Evolutionary conservation across 2,797 vertebrate species (phyloP).

Genomic region (Aldrovandia affinis): DNA sequence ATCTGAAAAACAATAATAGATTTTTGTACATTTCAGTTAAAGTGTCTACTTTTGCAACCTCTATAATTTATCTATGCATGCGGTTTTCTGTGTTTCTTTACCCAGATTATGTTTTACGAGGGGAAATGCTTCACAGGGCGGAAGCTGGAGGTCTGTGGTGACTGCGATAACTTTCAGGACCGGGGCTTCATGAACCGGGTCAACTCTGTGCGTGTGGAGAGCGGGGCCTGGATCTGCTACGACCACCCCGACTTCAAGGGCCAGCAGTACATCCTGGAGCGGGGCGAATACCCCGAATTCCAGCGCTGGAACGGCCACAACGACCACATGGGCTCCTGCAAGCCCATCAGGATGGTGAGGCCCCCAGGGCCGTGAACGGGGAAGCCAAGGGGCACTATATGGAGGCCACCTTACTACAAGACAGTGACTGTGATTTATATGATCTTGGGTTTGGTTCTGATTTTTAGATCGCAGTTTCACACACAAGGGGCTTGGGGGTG

Average conservation of each 20-base stretch:
- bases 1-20: neutral
- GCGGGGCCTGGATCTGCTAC: conserved; percentile 73
- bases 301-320: conserved; percentile 69
- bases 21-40: neutral
- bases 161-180: conserved; percentile 76
- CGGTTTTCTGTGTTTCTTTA: conserved; percentile 31
- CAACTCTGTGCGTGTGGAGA: conserved; percentile 71
- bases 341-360: conserved; percentile 84
- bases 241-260: conserved; percentile 69
- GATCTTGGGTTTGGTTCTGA: no score
- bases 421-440: no score
- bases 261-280: conserved; percentile 74
- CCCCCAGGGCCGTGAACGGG: no score
- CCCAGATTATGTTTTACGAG: conserved; percentile 73
- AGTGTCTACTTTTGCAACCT: neutral
- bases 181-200: conserved; percentile 70
- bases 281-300: conserved; percentile 67
- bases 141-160: conserved; percentile 71
- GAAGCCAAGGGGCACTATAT: no score
- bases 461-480: neutral
- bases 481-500: no score
- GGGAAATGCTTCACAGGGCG: conserved; percentile 72
- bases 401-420: no score
- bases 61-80: neutral
- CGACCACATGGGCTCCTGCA: conserved; percentile 80